These are phyloP conservation scores for Drosophila mayri DNA, from an alignment of 1,140 invertebrate genomes.

Conservation along the genomic window DNA sequence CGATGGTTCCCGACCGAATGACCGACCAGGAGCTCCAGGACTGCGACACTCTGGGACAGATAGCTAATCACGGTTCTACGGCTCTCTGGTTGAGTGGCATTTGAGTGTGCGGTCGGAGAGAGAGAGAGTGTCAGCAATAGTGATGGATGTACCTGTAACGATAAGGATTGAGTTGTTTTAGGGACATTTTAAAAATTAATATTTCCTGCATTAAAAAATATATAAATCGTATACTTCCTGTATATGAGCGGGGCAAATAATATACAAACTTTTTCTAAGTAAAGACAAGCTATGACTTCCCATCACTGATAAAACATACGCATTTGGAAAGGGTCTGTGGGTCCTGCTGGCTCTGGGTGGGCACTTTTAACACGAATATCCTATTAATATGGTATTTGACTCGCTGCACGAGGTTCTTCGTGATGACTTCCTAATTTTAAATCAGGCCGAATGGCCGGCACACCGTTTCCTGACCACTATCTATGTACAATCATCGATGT, in stretches of 20 bases:
- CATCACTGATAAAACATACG: constrained; percentile 17
- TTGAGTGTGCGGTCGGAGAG: background rate
- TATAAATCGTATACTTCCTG: background rate
- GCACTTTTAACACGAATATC: constrained; percentile 49
- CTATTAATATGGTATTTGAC: constrained; percentile 42
- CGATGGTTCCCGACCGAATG: constrained; percentile 61
- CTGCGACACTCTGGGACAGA: constrained; percentile 38
- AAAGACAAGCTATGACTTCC: background rate
- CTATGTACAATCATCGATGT: constrained; percentile 2
- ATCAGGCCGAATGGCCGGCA: constrained; percentile 15
- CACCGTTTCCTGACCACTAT: constrained; percentile 6
- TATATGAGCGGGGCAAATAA: background rate
- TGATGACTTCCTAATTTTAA: constrained; percentile 50
- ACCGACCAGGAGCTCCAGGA: constrained; percentile 32
- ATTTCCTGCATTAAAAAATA: background rate
- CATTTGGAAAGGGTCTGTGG: constrained; percentile 4
- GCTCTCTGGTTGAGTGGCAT: constrained; percentile 21
- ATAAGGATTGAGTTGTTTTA: background rate
- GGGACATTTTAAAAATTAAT: background rate
- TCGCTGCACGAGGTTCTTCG: constrained; percentile 31
- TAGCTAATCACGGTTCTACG: constrained; percentile 48
- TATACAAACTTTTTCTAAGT: no score
- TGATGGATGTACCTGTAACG: constrained; percentile 5
- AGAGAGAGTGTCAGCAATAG: background rate
- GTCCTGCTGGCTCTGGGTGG: background rate